Evolutionary conservation across 2,888 invertebrate species (phyloP).

Genomic region (Sarcophaga rosellei): DNA sequence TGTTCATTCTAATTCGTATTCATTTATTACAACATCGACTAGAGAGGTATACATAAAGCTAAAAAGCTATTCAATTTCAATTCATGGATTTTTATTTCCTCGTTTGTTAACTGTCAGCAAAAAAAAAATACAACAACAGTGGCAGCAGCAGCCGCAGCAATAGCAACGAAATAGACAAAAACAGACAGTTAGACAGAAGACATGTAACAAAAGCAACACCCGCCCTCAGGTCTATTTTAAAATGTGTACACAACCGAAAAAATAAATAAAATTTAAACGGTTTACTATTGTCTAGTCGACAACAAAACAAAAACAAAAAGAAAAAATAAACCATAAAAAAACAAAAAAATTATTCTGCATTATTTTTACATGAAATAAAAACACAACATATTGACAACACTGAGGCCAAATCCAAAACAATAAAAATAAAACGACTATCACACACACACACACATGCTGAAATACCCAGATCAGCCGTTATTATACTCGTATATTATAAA

Average conservation of each 20-base stretch:
- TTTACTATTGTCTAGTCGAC: background rate
- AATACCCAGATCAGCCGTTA: no score
- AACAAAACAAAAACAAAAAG: background rate
- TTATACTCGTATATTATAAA: no score
- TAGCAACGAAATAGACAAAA: background rate
- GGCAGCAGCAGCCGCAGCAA: no score
- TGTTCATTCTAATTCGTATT: background rate
- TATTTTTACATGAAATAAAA: no score
- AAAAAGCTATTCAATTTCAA: slow-evolving; percentile 35
- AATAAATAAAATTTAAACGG: background rate
- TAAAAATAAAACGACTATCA: no score
- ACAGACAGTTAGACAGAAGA: slow-evolving; percentile 23
- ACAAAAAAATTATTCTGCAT: no score
- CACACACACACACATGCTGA: no score
- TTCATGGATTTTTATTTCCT: slow-evolving; percentile 62
- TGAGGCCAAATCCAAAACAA: no score
- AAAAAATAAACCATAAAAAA: no score
- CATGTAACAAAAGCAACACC: slow-evolving; percentile 25
- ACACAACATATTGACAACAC: no score
- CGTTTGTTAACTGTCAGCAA: slow-evolving; percentile 50
- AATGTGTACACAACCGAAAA: background rate
- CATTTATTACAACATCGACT: slow-evolving; percentile 27
- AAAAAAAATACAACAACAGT: background rate
- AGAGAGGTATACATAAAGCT: background rate
- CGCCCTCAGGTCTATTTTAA: slow-evolving; percentile 54